phyloP scores from a whole-genome alignment of 2,888 invertebrate species.

The Andrena marginata region DNA sequence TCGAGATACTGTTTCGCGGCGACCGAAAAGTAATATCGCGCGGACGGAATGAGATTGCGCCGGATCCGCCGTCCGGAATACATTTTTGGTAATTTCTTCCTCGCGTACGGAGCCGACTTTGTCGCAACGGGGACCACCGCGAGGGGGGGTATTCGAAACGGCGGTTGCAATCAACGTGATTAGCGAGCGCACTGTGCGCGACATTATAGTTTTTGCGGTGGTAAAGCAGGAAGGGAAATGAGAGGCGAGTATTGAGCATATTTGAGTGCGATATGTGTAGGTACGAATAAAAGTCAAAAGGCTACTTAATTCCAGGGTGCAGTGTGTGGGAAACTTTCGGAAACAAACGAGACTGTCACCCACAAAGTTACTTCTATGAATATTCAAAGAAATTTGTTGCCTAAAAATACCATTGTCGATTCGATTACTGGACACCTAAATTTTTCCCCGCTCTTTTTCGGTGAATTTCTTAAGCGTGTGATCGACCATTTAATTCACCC shows the following conservation, averaged over 20 bases:
- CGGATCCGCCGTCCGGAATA: slow-evolving; percentile 36
- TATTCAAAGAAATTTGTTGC: too few species aligned
- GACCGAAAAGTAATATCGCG: slow-evolving; percentile 68
- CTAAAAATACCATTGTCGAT: too few species aligned
- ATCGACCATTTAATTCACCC: too few species aligned
- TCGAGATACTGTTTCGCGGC: slow-evolving; percentile 60
- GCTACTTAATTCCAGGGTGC: too few species aligned
- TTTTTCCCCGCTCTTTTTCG: too few species aligned
- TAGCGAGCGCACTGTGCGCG: not conserved
- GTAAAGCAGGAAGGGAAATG: not conserved
- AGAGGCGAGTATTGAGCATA: not conserved
- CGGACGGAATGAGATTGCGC: slow-evolving; percentile 57
- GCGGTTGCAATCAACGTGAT: slow-evolving; percentile 4
- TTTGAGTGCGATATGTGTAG: too few species aligned
- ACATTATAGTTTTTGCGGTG: not conserved
- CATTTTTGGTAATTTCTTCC: slow-evolving; percentile 52
- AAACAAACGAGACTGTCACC: too few species aligned
- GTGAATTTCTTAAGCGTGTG: too few species aligned
- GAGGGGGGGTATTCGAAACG: not conserved
- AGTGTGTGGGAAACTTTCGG: too few species aligned
- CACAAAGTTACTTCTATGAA: too few species aligned
- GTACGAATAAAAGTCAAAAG: too few species aligned
- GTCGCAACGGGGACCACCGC: not conserved
- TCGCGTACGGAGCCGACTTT: not conserved
- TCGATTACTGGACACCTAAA: too few species aligned